Evolutionary conservation across 2,113 vertebrate species (phyloP).

Genomic region (Seriola quinqueradiata): DNA sequence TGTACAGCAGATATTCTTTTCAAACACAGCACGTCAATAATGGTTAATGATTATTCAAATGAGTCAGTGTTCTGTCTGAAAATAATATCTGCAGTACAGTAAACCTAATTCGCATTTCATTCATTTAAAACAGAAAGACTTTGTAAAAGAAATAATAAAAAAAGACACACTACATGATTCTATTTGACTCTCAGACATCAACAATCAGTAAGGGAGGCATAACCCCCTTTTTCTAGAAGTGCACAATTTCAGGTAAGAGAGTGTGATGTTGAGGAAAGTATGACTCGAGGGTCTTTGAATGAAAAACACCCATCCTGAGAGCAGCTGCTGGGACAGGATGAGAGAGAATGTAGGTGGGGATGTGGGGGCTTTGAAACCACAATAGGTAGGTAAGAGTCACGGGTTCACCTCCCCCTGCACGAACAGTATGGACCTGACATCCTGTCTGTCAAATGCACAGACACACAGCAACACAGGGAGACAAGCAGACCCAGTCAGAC

Average conservation of each 20-base stretch:
- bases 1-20: no score
- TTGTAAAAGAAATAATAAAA: no score
- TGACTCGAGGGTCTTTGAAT: slow-evolving; percentile 69
- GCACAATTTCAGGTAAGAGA: slow-evolving; percentile 52
- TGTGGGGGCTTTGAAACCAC: slow-evolving; percentile 85
- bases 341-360: slow-evolving; percentile 78
- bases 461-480: slow-evolving; percentile 19
- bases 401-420: slow-evolving; percentile 62
- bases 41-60: neutral
- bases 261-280: slow-evolving; percentile 74
- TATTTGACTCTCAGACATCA: slow-evolving; percentile 17
- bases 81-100: neutral
- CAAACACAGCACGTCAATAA: no score
- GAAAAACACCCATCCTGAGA: slow-evolving; percentile 67
- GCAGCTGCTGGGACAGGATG: slow-evolving; percentile 77
- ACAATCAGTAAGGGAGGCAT: slow-evolving; percentile 3
- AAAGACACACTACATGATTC: neutral
- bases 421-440: slow-evolving; percentile 79
- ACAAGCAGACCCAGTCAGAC: slow-evolving; percentile 21
- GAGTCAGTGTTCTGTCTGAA: neutral
- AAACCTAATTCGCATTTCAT: neutral
- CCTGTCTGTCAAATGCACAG: slow-evolving; percentile 77
- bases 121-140: neutral
- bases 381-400: slow-evolving; percentile 74
- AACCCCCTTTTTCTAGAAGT: slow-evolving; percentile 22